These are phyloP conservation scores for Drosophila cognata DNA, from an alignment of 2,888 invertebrate genomes.

Conservation along the genomic window DNA sequence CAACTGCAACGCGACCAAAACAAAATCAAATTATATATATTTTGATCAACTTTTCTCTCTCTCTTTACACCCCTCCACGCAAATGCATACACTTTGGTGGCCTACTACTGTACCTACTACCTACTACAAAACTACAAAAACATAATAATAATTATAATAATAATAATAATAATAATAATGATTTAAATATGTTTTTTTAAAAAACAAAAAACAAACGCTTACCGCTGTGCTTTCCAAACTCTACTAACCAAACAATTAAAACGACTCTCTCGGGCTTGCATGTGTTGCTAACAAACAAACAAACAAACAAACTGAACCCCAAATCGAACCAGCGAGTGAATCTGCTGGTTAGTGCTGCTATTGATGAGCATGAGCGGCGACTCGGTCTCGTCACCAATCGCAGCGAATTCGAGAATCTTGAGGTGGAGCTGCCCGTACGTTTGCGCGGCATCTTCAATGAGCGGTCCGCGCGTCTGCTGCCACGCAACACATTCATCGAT, in stretches of 20 bases:
- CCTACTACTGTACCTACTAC: slow-evolving; percentile 75
- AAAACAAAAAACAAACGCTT: slow-evolving; percentile 55
- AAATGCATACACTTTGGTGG: slow-evolving; percentile 81
- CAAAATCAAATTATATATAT: slow-evolving; percentile 66
- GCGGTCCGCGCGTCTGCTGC: slow-evolving; percentile 71
- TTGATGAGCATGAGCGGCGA: slow-evolving; percentile 71
- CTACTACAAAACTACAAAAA: slow-evolving; percentile 64
- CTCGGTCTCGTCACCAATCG: slow-evolving; percentile 68
- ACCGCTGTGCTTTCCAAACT: slow-evolving; percentile 68
- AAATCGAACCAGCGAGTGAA: slow-evolving; percentile 60
- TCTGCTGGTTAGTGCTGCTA: slow-evolving; percentile 68
- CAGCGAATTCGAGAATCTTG: slow-evolving; percentile 76
- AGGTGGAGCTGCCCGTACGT: slow-evolving; percentile 83
- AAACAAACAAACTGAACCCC: slow-evolving; percentile 34
- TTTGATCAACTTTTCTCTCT: slow-evolving; percentile 76
- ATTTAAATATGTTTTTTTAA: slow-evolving; percentile 16
- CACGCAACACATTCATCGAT: slow-evolving; percentile 86
- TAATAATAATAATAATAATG: slow-evolving; percentile 44
- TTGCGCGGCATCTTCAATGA: slow-evolving; percentile 81
- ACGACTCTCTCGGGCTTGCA: slow-evolving; percentile 56
- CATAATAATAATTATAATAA: slow-evolving; percentile 27
- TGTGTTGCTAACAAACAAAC: slow-evolving; percentile 66
- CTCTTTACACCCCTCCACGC: slow-evolving; percentile 75
- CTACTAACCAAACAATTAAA: slow-evolving; percentile 60
- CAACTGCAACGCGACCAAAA: slow-evolving; percentile 19